Evolutionary conservation across 2,113 vertebrate species (phyloP), one percentile per base, ranked within the genome.

Genomic region (Quiscalus mexicanus): DNA sequence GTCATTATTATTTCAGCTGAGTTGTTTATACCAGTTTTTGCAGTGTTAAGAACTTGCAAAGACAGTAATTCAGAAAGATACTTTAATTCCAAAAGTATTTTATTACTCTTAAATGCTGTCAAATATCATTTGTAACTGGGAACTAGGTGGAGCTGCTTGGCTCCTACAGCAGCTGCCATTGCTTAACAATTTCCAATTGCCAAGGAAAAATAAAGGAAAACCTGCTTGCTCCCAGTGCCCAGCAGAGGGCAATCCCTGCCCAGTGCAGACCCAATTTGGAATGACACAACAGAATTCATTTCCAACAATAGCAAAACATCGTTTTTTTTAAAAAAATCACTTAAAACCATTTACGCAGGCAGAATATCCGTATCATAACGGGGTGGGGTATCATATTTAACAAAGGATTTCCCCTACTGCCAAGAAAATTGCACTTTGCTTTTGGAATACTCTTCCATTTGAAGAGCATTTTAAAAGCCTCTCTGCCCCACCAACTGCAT

Each of bases 231-330:
- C 15, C 15, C 28, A 28, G 11, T 5, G 71, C 55, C 94, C 96
- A 97, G 92, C 65, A 97, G 97, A 95, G 97, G 96, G 96, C 91
- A 91, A 81, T 52, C 93, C 67, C 63, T 87, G 62, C 58, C 62
- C 73, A 55, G 47, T 0, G 37, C 37, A 76, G 33, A 42, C 23
- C 33, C 53, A 52, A 35, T 41, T 4, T 41, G n/a, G 70, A 81
- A 47, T 16, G 4, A 8, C 23, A 63, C n/a, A 71, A 17, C 1
- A 0, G 59, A 45, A 85, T n/a, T 65, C 2, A 47, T 16, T 87
- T 70, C 67, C 50, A 76, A 42, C 39, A 84, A 50, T 2, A 70
- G 33, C 5, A 3, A 59, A 41, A 58, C 44, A 15, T 17, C 11
- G 3, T 16, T 62, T 52, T 62, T 52, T 8, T 10, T 7, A 17